Evolutionary conservation across 2,113 vertebrate species (phyloP).

Genomic region (Rattus rattus): DNA sequence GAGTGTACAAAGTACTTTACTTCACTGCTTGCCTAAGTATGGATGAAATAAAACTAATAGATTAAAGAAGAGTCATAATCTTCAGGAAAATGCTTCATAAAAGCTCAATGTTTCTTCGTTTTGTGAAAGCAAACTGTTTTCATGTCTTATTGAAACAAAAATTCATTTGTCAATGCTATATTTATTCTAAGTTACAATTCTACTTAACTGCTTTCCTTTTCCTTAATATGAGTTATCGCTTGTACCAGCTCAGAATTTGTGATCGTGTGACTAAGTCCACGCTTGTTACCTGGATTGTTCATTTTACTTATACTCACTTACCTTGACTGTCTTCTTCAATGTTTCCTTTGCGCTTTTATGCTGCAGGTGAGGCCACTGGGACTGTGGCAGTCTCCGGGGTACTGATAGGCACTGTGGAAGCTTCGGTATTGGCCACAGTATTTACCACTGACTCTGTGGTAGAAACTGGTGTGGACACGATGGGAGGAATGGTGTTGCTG

Average conservation of each 20-base stretch:
- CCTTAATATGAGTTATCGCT: background rate
- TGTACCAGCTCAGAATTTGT: background rate
- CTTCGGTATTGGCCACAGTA: background rate
- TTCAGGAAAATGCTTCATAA: background rate
- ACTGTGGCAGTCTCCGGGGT: conserved; percentile 17
- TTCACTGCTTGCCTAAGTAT: background rate
- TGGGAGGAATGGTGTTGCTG: background rate
- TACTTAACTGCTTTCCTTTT: background rate
- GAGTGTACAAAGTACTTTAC: background rate
- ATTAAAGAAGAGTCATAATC: background rate
- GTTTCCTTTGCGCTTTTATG: conserved; percentile 1
- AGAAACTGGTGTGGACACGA: background rate
- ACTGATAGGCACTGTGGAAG: background rate
- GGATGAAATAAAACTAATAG: background rate
- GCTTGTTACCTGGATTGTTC: background rate
- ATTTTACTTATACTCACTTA: conserved; percentile 39
- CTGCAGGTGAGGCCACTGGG: background rate
- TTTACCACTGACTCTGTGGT: background rate
- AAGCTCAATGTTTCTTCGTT: conserved; percentile 21
- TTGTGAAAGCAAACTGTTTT: conserved; percentile 33
- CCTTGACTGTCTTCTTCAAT: conserved; percentile 58
- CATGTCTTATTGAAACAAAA: conserved; percentile 16
- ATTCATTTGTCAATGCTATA: background rate
- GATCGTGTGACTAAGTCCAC: background rate
- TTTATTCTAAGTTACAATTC: background rate